Evolutionary conservation across 1,140 invertebrate genomes (phyloP).

Genomic region (Kradibia gibbosae): DNA sequence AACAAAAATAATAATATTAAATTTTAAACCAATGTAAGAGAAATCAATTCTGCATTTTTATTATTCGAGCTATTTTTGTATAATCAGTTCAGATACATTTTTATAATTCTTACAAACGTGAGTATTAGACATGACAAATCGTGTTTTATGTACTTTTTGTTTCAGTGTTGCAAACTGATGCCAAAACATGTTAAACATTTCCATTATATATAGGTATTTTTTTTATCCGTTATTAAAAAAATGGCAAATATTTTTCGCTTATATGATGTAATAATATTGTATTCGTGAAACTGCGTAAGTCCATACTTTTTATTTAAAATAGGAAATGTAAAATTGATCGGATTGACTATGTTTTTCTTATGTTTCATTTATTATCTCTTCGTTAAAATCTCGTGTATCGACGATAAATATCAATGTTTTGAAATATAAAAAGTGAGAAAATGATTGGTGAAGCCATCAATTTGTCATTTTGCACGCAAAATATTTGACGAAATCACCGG

Average conservation of each 20-base stretch:
- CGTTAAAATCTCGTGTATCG: not conserved
- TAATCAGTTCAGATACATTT: constrained; percentile 49
- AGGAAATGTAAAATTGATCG: constrained; percentile 48
- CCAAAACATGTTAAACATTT: constrained; percentile 8
- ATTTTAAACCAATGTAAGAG: constrained; percentile 14
- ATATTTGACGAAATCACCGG: constrained; percentile 18
- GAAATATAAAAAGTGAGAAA: not conserved
- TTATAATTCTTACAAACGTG: constrained; percentile 41
- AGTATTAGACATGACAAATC: constrained; percentile 47
- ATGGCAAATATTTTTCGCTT: no score
- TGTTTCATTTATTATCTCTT: constrained; percentile 10
- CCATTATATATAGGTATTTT: constrained; percentile 20
- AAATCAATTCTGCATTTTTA: constrained; percentile 49
- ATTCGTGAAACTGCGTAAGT: constrained; percentile 29
- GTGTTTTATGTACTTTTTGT: constrained; percentile 29
- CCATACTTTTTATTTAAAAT: constrained; percentile 1
- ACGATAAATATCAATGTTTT: not conserved
- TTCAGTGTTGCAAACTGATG: constrained; percentile 21
- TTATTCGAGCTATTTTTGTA: constrained; percentile 48
- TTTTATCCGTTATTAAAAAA: no score
- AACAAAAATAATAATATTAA: not conserved
- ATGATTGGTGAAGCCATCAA: not conserved
- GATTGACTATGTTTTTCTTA: constrained; percentile 42
- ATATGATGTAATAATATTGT: constrained; percentile 26
- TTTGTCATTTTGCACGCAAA: not conserved